These are phyloP conservation scores for Drosophila austrosaltans DNA, from an alignment of 2,888 invertebrate species.

Conservation along the genomic window DNA sequence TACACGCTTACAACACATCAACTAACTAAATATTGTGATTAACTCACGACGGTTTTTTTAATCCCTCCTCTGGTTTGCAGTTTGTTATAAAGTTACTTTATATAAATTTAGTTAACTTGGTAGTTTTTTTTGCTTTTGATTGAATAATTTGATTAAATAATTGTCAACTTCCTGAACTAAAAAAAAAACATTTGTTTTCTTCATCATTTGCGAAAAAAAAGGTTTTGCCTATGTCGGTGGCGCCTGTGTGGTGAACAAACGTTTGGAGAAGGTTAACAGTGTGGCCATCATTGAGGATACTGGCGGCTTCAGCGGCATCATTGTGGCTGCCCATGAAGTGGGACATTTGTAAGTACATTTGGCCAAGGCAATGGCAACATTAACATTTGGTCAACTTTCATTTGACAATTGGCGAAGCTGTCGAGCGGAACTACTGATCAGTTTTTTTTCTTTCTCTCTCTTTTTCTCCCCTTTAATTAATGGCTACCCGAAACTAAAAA, in stretches of 20 bases:
- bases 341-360: constrained; percentile 93
- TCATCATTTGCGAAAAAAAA: constrained; percentile 80
- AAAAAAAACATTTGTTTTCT: constrained; percentile 28
- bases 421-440: constrained; percentile 34
- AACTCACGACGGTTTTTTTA: background rate
- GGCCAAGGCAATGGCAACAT: background rate
- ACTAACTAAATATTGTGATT: constrained; percentile 5
- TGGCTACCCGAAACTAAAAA: background rate
- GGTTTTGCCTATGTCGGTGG: constrained; percentile 98
- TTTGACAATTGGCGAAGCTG: constrained; percentile 13
- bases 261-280: constrained; percentile 97
- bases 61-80: background rate
- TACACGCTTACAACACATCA: constrained; percentile 1
- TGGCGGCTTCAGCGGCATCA: constrained; percentile 97
- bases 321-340: constrained; percentile 98
- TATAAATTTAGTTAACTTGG: background rate
- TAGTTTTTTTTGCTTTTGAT: constrained; percentile 3
- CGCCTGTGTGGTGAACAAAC: constrained; percentile 97
- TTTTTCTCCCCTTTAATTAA: background rate
- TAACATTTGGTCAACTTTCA: constrained; percentile 24
- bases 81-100: background rate
- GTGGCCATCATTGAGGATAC: constrained; percentile 98
- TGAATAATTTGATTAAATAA: constrained; percentile 51
- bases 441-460: constrained; percentile 8
- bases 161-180: constrained; percentile 73